Base-by-base conservation (phyloP, 1,140 invertebrate genomes). In the Diorhabda sublineata region DNA sequence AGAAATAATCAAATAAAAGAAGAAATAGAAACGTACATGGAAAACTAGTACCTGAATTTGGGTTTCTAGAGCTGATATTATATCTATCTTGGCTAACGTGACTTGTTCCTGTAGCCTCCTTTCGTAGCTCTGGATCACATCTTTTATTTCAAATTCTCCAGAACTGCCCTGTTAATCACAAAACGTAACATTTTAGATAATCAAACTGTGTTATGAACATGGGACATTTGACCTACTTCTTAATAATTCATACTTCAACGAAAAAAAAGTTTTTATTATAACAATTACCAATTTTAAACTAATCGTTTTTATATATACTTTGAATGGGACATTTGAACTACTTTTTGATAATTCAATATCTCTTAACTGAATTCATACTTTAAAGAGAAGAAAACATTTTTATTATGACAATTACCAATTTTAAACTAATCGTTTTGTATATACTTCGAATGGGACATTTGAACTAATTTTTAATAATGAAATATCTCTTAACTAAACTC, bases 41-140 rank as follows among this genome's bases (percentile, higher is more conserved):
- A 11, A 65, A 64, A 65, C 52, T 9, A n/a, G 45, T 83, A 88
- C 87, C 86, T 88, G 85, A 73, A 88, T 86, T 72, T 88, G 84
- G 64, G 83, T 79, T 80, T 86, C 85, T 71, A 89, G 78, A 66
- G 83, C 85, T 72, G 82, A 83, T 71, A 87, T 79, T 73, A 88
- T 86, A 71, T 89, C 87, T 70, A 83, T 81, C 66, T 84, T 84
- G 64, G 87, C 87, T 72, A 87, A 76, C 52, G 81, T 80, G 62
- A 88, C 79, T 77, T 88, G 86, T 74, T 89, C 86, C 73, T 87
- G 82, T 68, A 88, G 79, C 69, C 83, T 71, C 70, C 79, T 67
- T 74, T 85, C 76, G 74, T 82, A 78, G 80, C 83, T 78, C 77
- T 82, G 75, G 72, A 81, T 79, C 73, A 84, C 80, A 64, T 82